Evolutionary conservation across 2,888 invertebrate genomes (phyloP).

Genomic region (Stomorhina lunata): DNA sequence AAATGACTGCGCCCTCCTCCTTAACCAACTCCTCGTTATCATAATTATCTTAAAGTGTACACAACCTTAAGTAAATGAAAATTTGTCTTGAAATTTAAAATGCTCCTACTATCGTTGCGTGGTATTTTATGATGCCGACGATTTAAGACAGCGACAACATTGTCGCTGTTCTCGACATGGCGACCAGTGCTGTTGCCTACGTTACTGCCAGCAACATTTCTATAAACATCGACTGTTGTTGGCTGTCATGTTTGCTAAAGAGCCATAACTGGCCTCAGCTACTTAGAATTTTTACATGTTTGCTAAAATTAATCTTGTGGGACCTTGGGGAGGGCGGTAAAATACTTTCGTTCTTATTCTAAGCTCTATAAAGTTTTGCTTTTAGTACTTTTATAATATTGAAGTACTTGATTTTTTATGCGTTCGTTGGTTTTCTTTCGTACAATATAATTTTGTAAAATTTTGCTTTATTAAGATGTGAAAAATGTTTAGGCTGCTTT

Average conservation of each 20-base stretch:
- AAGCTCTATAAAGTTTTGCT: constrained; percentile 14
- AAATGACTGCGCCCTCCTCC: constrained; percentile 10
- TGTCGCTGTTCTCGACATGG: constrained; percentile 9
- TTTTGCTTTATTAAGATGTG: constrained; percentile 55
- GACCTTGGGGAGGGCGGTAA: not conserved
- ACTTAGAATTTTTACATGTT: constrained; percentile 19
- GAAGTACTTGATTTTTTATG: constrained; percentile 45
- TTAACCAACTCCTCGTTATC: constrained; percentile 37
- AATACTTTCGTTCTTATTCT: not conserved
- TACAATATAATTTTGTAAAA: not conserved
- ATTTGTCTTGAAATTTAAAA: constrained; percentile 47
- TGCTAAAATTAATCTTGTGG: constrained; percentile 33
- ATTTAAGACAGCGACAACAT: not conserved
- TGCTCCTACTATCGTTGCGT: too few species aligned
- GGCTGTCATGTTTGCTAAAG: constrained; percentile 28
- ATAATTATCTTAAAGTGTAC: not conserved
- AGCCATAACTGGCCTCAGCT: constrained; percentile 11
- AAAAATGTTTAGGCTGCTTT: constrained; percentile 35
- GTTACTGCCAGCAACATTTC: not conserved
- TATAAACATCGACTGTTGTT: constrained; percentile 2
- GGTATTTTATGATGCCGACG: constrained; percentile 55
- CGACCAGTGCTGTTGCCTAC: constrained; percentile 26
- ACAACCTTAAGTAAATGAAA: constrained; percentile 17
- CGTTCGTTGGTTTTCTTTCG: not conserved
- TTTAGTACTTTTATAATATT: constrained; percentile 40